Base-by-base conservation (phyloP, 2,888 invertebrate species). In the Chaitophorus viminalis region DNA sequence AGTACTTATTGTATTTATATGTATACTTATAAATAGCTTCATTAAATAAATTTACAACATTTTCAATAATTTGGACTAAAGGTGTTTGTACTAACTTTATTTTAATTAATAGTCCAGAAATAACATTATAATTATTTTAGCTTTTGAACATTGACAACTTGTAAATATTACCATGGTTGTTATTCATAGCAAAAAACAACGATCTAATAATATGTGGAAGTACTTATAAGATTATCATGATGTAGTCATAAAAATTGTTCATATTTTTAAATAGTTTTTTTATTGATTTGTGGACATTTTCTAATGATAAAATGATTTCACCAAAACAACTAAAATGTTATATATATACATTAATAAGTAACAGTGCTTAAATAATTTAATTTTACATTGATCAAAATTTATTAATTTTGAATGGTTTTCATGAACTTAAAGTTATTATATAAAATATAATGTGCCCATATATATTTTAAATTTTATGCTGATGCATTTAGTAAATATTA, bases 71-170 rank as follows among this genome's bases (percentile, higher is more conserved):
- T 74, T 25, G 25, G 21, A 25, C 21, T 31, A 60, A 36, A 72
- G 17, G 52, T 33, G 25, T 72, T 74, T 74, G 14, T 75, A 25
- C 60, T 75, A 65, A 60, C 8, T n/a, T 31, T 74, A 33, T 74
- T 74, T 60, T 46, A 21, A 60, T 54, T 74, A 52, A 74, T 29
- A 52, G 14, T 60, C 4, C 5, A 36, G n/a, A 75, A 39, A 75
- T 75, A 83, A 75, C 52, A 11, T 21, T 21, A 21, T 82, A 74
- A 74, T 74, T 83, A 75, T 60, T 29, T 65, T 75, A 83, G 14
- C 46, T 25, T 6, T 60, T 31, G 1, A 60, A 36, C 29, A 75
- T 65, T 75, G 65, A 76, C 6, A 25, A 31, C 29, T 25, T 65
- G 75, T 84, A 65, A 65, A 75, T 84, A 75, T 46, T 75, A 39